Evolutionary conservation across 2,888 invertebrate species (phyloP).

Genomic region (Hoplodrina ambigua): DNA sequence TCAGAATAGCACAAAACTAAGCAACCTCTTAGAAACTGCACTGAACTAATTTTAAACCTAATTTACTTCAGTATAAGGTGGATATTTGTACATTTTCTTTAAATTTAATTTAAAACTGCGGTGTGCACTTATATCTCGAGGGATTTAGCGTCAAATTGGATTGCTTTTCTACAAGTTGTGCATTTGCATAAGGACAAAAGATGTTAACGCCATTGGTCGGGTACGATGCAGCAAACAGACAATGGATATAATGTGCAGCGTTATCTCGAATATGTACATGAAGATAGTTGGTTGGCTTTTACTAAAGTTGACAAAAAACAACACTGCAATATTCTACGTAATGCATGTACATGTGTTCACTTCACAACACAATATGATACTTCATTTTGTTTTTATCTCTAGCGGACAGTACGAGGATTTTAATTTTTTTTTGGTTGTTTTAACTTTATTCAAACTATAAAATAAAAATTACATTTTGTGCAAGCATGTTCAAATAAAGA

Average conservation of each 20-base stretch:
- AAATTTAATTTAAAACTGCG: conserved; percentile 84
- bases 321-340: neutral
- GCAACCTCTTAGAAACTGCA: conserved; percentile 60
- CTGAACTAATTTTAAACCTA: conserved; percentile 60
- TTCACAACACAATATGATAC: neutral
- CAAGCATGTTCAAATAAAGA: conserved; percentile 31
- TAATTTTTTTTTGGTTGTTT: conserved; percentile 12
- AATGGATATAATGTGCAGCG: conserved; percentile 31
- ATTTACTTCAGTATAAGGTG: conserved; percentile 58
- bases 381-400: conserved; percentile 7
- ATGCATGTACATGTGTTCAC: neutral
- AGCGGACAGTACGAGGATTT: neutral
- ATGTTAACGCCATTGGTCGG: conserved; percentile 58
- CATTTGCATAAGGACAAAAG: conserved; percentile 85
- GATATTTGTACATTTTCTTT: conserved; percentile 65
- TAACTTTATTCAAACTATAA: neutral
- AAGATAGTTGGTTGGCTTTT: neutral
- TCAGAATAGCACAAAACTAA: conserved; percentile 66
- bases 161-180: conserved; percentile 83
- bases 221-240: conserved; percentile 39
- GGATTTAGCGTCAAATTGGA: conserved; percentile 86
- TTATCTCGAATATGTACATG: conserved; percentile 13
- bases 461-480: neutral
- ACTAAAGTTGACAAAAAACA: conserved; percentile 7
- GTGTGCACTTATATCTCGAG: conserved; percentile 78